Percentiles rank a stretch among this genome's conserved stretches.
phyloP scores from a whole-genome alignment of 2,888 invertebrate species.

The Himalopsyche anomala region DNA sequence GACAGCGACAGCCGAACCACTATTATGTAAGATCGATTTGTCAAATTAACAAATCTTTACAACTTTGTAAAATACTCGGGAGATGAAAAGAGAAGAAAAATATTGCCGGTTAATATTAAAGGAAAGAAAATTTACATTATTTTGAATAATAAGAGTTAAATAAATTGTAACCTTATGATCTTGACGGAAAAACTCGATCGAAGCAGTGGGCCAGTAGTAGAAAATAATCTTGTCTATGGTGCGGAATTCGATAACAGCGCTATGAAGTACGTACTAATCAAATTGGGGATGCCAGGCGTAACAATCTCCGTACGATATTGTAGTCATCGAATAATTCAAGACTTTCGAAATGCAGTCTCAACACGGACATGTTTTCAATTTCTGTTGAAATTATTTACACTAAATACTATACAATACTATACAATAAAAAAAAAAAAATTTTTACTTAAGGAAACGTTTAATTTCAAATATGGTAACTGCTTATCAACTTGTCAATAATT shows the following conservation, averaged over 20 bases:
- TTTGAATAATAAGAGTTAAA: constrained; percentile 5
- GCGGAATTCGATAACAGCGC: constrained; percentile 4
- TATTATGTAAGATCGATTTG: constrained; percentile 26
- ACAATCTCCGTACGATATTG: no score
- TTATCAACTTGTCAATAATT: no score
- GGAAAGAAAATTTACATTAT: not conserved
- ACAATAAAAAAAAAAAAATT: no score
- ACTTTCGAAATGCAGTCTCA: no score
- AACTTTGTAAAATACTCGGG: not conserved
- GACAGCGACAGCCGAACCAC: constrained; percentile 2
- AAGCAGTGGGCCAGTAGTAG: not conserved
- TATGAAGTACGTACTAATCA: not conserved
- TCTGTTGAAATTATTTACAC: no score
- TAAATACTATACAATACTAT: no score
- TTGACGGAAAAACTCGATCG: constrained; percentile 37
- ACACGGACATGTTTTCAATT: no score
- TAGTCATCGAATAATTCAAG: no score
- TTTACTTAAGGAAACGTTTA: no score
- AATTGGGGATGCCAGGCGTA: not conserved
- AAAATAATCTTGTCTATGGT: constrained; percentile 25
- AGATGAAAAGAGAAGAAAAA: not conserved
- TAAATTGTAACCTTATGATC: constrained; percentile 34
- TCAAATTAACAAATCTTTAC: not conserved
- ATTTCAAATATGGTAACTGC: no score
- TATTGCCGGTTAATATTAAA: not conserved